These are phyloP conservation scores for Agrochola lychnidis DNA, from an alignment of 2,888 invertebrate species.

Conservation along the genomic window DNA sequence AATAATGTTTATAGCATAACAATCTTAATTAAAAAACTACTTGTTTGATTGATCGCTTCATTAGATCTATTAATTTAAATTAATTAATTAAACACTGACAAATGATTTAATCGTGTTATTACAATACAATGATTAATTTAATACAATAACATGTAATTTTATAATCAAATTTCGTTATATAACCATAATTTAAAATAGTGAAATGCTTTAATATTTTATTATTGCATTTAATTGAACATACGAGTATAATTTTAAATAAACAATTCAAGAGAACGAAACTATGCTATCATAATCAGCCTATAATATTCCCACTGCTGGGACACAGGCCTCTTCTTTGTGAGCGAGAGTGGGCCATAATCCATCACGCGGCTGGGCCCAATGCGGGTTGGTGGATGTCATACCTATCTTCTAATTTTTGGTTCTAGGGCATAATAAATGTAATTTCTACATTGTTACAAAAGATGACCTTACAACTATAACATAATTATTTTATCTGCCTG, in stretches of 20 bases:
- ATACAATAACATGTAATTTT: background rate
- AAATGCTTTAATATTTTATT: background rate
- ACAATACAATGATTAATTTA: constrained; percentile 11
- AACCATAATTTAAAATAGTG: background rate
- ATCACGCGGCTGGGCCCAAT: too few species aligned
- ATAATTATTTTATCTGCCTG: background rate
- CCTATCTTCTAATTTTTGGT: background rate
- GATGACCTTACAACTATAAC: background rate
- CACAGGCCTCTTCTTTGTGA: background rate
- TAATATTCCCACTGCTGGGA: background rate
- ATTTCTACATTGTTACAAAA: background rate
- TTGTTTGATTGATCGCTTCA: background rate
- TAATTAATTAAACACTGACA: too few species aligned
- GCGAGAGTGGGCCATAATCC: too few species aligned
- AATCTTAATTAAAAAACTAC: too few species aligned
- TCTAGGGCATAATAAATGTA: background rate
- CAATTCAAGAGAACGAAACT: background rate
- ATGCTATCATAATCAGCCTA: background rate
- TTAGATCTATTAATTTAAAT: too few species aligned
- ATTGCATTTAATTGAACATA: background rate
- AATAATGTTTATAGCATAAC: background rate
- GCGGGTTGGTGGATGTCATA: too few species aligned
- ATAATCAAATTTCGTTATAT: background rate
- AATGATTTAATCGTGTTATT: too few species aligned
- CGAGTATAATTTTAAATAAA: too few species aligned